A percentile compares a stretch with the other conserved stretches of the same genome.
Evolutionary conservation across 2,888 invertebrate genomes (phyloP).

Genomic region (Scelioninae gen. 1): DNA sequence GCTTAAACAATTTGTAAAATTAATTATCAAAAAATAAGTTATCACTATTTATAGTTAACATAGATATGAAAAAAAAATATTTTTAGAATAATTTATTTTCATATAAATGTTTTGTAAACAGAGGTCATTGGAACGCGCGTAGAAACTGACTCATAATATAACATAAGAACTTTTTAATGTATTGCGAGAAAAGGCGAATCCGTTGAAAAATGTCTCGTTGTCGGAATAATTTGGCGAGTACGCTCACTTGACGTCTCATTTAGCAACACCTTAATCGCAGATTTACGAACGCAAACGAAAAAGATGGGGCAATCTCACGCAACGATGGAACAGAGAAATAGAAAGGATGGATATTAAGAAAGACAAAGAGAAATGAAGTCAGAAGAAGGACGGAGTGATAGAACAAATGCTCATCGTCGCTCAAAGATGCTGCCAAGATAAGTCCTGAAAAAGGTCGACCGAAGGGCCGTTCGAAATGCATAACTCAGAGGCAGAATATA

Average conservation of each 20-base stretch:
- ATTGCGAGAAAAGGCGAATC: conserved; percentile 33
- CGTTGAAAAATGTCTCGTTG: conserved; percentile 62
- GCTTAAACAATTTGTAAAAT: background rate
- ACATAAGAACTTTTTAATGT: conserved; percentile 18
- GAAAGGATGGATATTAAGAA: conserved; percentile 47
- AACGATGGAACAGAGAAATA: conserved; percentile 40
- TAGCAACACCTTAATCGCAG: conserved; percentile 81
- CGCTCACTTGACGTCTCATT: conserved; percentile 78
- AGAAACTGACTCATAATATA: conserved; percentile 14
- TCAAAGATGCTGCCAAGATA: conserved; percentile 79
- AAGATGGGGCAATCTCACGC: conserved; percentile 63
- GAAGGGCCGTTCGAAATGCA: conserved; percentile 80
- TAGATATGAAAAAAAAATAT: too few relatives aligned
- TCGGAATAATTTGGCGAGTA: conserved; percentile 67
- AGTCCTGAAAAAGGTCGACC: conserved; percentile 74
- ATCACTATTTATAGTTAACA: too few relatives aligned
- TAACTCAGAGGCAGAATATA: conserved; percentile 81
- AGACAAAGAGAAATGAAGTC: conserved; percentile 34
- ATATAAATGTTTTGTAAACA: background rate
- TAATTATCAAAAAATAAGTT: too few relatives aligned
- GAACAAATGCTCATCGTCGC: conserved; percentile 69
- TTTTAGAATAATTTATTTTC: background rate
- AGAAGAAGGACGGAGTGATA: conserved; percentile 56
- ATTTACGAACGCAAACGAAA: conserved; percentile 77
- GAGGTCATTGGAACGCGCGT: background rate